phyloP scores from a whole-genome alignment of 2,888 invertebrate species.

The Tortrix viridana region DNA sequence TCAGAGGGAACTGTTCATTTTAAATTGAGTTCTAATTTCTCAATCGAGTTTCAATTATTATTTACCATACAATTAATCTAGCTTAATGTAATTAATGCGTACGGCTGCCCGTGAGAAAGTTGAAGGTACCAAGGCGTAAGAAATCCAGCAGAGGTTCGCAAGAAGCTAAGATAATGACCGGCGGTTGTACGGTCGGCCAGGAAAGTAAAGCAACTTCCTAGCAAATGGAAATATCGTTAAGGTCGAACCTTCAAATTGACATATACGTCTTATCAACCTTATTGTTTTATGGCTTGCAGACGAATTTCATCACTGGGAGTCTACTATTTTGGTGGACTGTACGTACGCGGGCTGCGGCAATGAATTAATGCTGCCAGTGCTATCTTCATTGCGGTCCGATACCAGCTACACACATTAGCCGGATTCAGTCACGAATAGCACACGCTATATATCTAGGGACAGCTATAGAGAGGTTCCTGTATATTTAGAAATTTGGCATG shows the following conservation, averaged over 20 bases:
- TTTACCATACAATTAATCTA: neutral
- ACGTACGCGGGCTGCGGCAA: slow-evolving; percentile 54
- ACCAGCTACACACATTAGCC: slow-evolving; percentile 66
- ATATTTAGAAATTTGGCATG: neutral
- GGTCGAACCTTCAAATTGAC: no score
- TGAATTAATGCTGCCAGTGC: slow-evolving; percentile 77
- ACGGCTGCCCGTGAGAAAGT: slow-evolving; percentile 55
- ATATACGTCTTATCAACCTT: no score
- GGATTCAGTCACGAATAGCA: slow-evolving; percentile 65
- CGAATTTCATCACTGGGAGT: no score
- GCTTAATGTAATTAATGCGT: slow-evolving; percentile 11
- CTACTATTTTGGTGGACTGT: no score
- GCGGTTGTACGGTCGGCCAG: slow-evolving; percentile 43
- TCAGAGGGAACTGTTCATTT: no score
- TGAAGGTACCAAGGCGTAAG: slow-evolving; percentile 51
- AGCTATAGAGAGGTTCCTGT: slow-evolving; percentile 36
- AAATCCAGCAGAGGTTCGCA: slow-evolving; percentile 52
- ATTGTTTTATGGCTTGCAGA: no score
- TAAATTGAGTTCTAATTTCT: no score
- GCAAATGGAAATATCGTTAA: no score
- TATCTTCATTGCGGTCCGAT: slow-evolving; percentile 74
- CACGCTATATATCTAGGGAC: slow-evolving; percentile 39
- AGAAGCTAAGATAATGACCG: slow-evolving; percentile 60
- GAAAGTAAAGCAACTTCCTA: no score
- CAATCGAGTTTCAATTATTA: neutral